Base-by-base conservation (phyloP, 2,113 vertebrate species). In the Steatornis caripensis region DNA sequence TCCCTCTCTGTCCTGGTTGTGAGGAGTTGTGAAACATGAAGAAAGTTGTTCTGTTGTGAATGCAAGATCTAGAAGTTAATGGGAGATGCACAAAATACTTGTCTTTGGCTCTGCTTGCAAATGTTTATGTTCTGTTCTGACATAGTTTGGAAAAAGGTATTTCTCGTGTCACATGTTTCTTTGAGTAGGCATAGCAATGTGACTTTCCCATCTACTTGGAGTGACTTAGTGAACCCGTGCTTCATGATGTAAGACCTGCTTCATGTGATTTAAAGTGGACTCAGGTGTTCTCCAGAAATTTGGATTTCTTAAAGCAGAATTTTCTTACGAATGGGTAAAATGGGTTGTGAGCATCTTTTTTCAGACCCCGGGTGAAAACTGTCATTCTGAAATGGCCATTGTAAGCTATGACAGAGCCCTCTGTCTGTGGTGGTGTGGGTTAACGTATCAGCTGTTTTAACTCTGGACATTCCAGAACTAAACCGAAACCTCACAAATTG, bases 241-340 rank as follows among this genome's bases (percentile, higher is more conserved):
- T 64, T 84, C 65, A 5, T 43, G 55, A 90, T 93, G 43, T 29
- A 70, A 83, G 83, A 90, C 21, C 46, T n/a, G 30, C 61, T 61
- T 96, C 83, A 53, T 21, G 15, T 75, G 72, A 97, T 91, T 92
- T 95, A 87, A 95, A 90, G 48, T 71, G 93, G 85, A 78, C 27
- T 5, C 8, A 32, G 32, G 26, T 60, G 34, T 78, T 83, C 90
- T 81, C 71, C 15, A 68, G 60, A 48, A 65, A 87, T 79, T 24
- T n/a, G 45, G 43, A 24, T 86, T 85, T 88, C 81, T 30, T 11
- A 2, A 37, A 78, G 9, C 30, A 61, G 6, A 3, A 10, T 76
- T 78, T 69, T 79, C 29, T 69, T 27, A 65, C 69, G 30, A 94
- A 86, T 75, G 82, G 58, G 14, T 94, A 54, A 93, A 95, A 86